phyloP scores from a whole-genome alignment of 2,797 vertebrate genomes.

The Tiaroga cobitis region DNA sequence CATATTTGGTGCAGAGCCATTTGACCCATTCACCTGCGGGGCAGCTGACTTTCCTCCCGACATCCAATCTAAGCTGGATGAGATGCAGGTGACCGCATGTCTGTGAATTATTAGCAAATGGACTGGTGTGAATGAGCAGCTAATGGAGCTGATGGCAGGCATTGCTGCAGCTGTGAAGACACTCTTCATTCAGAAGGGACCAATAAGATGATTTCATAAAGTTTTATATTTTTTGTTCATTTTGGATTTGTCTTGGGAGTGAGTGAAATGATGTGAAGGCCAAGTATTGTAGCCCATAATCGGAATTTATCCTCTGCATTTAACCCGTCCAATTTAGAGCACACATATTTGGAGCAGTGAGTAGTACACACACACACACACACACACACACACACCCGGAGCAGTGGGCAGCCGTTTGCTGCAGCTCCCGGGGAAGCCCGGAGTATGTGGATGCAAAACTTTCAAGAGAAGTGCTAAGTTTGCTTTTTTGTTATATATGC shows the following conservation, averaged over 20 bases:
- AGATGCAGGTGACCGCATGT: constrained; percentile 92
- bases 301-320: no score
- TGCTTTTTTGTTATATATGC: constrained; percentile 9
- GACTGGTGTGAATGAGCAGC: constrained; percentile 47
- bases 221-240: neutral
- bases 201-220: neutral
- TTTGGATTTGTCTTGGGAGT: neutral
- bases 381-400: neutral
- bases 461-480: neutral
- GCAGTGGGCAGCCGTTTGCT: neutral
- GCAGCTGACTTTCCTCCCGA: constrained; percentile 95
- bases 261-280: neutral
- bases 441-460: neutral
- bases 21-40: constrained; percentile 97
- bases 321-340: no score
- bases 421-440: no score
- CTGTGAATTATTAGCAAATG: constrained; percentile 53
- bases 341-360: neutral
- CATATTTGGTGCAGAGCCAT: constrained; percentile 96
- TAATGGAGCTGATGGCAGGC: constrained; percentile 50
- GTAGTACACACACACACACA: no score
- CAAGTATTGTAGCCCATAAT: neutral
- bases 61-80: constrained; percentile 96
- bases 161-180: constrained; percentile 14
- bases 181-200: constrained; percentile 1